Conservation (phyloP, 2,113 vertebrate species). For the Glaucidium brasilianum region DNA sequence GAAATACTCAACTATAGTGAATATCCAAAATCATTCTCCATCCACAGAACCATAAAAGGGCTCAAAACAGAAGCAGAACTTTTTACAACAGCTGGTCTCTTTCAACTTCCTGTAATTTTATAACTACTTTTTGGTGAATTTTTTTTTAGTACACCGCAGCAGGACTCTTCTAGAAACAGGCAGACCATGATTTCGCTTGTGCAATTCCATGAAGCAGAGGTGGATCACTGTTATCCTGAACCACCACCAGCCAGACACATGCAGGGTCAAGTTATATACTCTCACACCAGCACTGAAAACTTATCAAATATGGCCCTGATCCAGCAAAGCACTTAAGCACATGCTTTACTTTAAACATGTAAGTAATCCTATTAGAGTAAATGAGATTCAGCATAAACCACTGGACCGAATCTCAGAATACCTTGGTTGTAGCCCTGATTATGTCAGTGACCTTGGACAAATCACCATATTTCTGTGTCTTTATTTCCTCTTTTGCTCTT, state of each 20-base stretch:
- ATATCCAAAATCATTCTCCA: constrained; percentile 46
- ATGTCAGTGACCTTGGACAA: constrained; percentile 41
- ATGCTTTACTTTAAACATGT: constrained; percentile 63
- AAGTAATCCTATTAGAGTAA: constrained; percentile 62
- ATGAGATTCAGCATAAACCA: constrained; percentile 60
- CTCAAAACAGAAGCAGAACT: constrained; percentile 52
- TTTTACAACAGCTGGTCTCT: constrained; percentile 53
- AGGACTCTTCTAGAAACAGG: constrained; percentile 2
- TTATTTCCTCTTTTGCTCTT: background rate
- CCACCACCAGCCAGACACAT: background rate
- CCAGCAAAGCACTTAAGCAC: constrained; percentile 65
- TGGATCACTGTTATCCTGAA: background rate
- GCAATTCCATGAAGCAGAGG: background rate
- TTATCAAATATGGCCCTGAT: constrained; percentile 61
- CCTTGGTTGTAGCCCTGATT: constrained; percentile 24
- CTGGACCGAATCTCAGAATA: constrained; percentile 50
- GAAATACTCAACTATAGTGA: constrained; percentile 10
- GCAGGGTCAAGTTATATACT: background rate
- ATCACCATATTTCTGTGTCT: background rate
- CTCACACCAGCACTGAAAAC: constrained; percentile 40
- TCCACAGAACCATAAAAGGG: constrained; percentile 63
- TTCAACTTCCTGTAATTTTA: constrained; percentile 44
- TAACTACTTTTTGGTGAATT: background rate
- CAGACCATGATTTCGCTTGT: background rate
- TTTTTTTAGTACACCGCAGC: background rate